phyloP scores from a whole-genome alignment of 1,140 invertebrate species.

The Glossosoma conforme region DNA sequence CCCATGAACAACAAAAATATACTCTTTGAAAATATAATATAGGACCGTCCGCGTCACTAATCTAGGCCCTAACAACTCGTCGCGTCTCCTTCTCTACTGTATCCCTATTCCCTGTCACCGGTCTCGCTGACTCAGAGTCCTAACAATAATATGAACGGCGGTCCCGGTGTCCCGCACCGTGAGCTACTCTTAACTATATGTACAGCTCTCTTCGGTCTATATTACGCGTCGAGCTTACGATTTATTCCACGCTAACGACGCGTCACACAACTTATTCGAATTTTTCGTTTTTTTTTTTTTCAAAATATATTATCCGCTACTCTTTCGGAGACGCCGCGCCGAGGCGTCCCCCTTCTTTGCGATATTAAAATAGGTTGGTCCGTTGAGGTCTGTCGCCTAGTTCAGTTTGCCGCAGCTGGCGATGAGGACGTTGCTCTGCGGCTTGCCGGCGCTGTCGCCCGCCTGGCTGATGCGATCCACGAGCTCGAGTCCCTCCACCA shows the following conservation, averaged over 20 bases:
- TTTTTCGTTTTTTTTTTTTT: conserved; percentile 23
- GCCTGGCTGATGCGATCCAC: conserved; percentile 74
- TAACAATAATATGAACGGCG: no score
- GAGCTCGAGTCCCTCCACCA: conserved; percentile 74
- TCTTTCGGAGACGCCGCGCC: no score
- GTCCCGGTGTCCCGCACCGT: no score
- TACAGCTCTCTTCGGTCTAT: no score
- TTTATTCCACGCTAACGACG: no score
- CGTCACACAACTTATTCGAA: no score
- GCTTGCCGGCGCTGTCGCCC: conserved; percentile 72
- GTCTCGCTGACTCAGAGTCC: conserved; percentile 7
- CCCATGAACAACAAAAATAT: conserved; percentile 14
- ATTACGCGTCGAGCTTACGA: no score
- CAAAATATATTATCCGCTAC: conserved; percentile 31
- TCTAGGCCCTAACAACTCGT: conserved; percentile 16
- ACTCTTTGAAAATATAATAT: not conserved
- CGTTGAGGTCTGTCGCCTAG: conserved; percentile 18
- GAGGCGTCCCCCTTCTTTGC: not conserved
- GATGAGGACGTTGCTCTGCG: conserved; percentile 68
- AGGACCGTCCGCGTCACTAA: not conserved
- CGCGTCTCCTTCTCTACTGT: not conserved
- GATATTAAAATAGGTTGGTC: not conserved
- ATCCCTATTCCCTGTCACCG: conserved; percentile 22
- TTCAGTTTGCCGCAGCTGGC: conserved; percentile 66
- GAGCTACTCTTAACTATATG: no score